These are phyloP conservation scores for Cynaeus angustus DNA, from an alignment of 2,888 invertebrate species.

Conservation along the genomic window DNA sequence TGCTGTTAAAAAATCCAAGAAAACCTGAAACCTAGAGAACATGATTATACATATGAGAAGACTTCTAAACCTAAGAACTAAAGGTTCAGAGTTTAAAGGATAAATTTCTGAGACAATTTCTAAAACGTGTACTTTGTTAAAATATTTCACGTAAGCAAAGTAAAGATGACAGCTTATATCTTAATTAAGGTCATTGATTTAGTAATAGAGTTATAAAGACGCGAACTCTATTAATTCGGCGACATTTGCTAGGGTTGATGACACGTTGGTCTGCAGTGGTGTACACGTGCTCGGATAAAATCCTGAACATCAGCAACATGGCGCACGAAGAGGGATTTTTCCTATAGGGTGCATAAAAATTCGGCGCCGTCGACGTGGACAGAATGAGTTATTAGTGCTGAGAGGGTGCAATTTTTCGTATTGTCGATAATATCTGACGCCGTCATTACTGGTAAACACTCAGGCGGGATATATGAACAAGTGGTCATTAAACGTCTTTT, in stretches of 20 bases:
- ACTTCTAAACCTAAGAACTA: no score
- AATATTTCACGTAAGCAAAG: no score
- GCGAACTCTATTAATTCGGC: slow-evolving; percentile 45
- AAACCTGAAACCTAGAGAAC: no score
- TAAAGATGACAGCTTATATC: slow-evolving; percentile 1
- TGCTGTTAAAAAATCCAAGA: no score
- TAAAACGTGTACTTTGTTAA: no score
- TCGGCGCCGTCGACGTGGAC: slow-evolving; percentile 48
- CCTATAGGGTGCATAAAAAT: slow-evolving; percentile 50
- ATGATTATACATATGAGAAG: no score
- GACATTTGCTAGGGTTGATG: slow-evolving; percentile 46
- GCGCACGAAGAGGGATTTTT: slow-evolving; percentile 38
- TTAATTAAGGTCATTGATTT: slow-evolving; percentile 39
- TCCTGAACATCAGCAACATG: slow-evolving; percentile 49
- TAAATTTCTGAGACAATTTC: no score
- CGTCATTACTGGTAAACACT: slow-evolving; percentile 45
- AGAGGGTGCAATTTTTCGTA: slow-evolving; percentile 47
- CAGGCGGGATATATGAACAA: slow-evolving; percentile 29
- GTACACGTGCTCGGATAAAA: slow-evolving; percentile 45
- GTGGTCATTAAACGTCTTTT: slow-evolving; percentile 42
- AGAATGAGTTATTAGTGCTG: slow-evolving; percentile 48
- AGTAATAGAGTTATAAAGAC: slow-evolving; percentile 43
- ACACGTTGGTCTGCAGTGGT: slow-evolving; percentile 24
- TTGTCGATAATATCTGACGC: slow-evolving; percentile 50
- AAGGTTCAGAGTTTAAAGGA: no score